These are phyloP conservation scores for Apodemia mormo DNA, from an alignment of 2,888 invertebrate genomes.

Conservation along the genomic window DNA sequence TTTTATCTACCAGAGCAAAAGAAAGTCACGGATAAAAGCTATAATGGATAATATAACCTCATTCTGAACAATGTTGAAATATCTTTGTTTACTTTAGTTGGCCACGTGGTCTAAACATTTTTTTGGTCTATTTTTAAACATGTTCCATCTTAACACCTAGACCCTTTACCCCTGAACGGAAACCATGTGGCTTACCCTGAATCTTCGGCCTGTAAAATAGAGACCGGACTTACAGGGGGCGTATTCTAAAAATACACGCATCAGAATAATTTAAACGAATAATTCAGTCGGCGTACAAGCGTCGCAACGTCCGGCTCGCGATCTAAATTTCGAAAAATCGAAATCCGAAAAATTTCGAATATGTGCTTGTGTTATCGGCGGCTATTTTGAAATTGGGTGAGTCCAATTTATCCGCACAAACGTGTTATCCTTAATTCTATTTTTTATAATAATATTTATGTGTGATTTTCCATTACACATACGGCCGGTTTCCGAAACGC, in stretches of 20 bases:
- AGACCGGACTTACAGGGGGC: slow-evolving; percentile 62
- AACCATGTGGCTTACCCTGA: slow-evolving; percentile 58
- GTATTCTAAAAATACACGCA: slow-evolving; percentile 74
- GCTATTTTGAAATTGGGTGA: slow-evolving; percentile 29
- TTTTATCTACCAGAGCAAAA: too few species aligned
- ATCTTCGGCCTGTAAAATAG: slow-evolving; percentile 38
- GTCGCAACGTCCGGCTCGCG: slow-evolving; percentile 51
- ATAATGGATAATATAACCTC: too few species aligned
- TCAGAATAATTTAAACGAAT: slow-evolving; percentile 54
- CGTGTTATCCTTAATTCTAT: background rate
- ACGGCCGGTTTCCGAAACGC: too few species aligned
- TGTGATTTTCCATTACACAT: background rate
- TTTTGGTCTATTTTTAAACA: background rate
- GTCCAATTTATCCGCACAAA: background rate
- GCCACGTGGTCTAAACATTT: background rate
- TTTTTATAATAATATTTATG: background rate
- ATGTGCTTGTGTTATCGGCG: slow-evolving; percentile 23
- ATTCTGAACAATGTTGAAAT: too few species aligned
- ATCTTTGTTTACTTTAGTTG: background rate
- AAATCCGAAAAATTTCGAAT: slow-evolving; percentile 39
- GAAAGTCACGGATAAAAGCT: too few species aligned
- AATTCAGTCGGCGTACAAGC: slow-evolving; percentile 60
- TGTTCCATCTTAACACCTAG: slow-evolving; percentile 43
- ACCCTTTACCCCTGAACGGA: slow-evolving; percentile 50
- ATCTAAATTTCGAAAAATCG: slow-evolving; percentile 33